A percentile compares a stretch with the other conserved stretches of the same genome.
Evolutionary conservation across 2,113 vertebrate species (phyloP).

Genomic region (Pomatostomus ruficeps): DNA sequence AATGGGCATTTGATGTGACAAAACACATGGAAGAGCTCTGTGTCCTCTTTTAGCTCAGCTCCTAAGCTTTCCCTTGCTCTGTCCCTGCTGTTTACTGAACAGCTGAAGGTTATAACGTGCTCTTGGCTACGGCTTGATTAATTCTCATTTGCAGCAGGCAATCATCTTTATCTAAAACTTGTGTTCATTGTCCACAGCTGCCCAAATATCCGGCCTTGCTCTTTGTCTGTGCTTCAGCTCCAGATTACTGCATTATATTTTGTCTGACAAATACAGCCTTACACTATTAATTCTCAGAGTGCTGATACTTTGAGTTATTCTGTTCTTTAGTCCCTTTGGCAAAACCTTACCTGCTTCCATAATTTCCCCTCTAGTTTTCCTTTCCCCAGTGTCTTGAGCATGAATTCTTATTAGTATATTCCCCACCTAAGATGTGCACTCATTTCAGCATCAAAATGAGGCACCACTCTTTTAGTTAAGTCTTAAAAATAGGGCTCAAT

Average conservation of each 20-base stretch:
- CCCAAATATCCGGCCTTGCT: neutral
- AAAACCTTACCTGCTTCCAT: neutral
- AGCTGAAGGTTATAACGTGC: neutral
- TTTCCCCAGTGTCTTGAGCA: neutral
- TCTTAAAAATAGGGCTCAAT: neutral
- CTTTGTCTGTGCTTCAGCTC: neutral
- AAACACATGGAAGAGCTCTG: neutral
- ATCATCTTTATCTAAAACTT: neutral
- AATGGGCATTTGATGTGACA: neutral
- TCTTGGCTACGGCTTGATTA: neutral
- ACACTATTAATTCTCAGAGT: neutral
- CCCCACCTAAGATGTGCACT: neutral
- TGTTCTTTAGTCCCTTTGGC: neutral
- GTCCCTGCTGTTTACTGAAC: neutral
- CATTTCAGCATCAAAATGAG: neutral
- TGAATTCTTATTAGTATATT: neutral
- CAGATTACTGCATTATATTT: neutral
- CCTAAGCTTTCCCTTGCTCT: neutral
- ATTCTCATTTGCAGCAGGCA: neutral
- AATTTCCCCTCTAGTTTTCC: neutral
- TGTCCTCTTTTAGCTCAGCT: neutral
- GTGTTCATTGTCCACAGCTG: neutral
- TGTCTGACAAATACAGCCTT: neutral
- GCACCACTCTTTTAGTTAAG: neutral
- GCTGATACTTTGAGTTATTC: neutral